Evolutionary conservation across 2,888 invertebrate genomes (phyloP).

Genomic region (Chrysina gloriosa): DNA sequence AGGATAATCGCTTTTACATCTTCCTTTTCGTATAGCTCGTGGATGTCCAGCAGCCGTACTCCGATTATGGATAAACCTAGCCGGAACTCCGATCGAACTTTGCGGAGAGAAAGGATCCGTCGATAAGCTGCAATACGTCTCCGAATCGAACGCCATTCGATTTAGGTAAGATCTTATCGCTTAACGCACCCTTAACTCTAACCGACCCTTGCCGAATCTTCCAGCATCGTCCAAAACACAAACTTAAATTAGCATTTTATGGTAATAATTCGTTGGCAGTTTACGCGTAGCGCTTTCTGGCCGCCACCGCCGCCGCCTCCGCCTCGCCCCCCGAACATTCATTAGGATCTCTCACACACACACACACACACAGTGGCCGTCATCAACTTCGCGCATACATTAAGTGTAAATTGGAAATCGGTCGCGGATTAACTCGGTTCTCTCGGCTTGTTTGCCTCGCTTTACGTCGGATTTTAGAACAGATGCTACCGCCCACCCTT

Average conservation of each 20-base stretch:
- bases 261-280: constrained; percentile 21
- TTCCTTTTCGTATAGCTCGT: constrained; percentile 71
- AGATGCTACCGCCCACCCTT: neutral
- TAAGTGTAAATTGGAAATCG: constrained; percentile 16
- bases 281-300: constrained; percentile 9
- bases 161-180: constrained; percentile 75
- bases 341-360: neutral
- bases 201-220: neutral
- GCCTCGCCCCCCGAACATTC: neutral
- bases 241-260: constrained; percentile 29
- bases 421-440: constrained; percentile 11
- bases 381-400: constrained; percentile 34
- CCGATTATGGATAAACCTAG: constrained; percentile 87
- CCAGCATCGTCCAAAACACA: constrained; percentile 1
- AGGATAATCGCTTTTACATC: too few relatives aligned
- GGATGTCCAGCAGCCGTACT: constrained; percentile 94
- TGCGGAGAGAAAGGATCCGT: constrained; percentile 85
- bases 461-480: constrained; percentile 6
- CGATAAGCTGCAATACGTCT: constrained; percentile 86
- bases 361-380: neutral
- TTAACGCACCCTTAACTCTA: neutral
- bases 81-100: constrained; percentile 85
- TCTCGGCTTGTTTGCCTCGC: neutral
- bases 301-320: too few relatives aligned
- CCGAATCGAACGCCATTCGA: constrained; percentile 87